phyloP scores from a whole-genome alignment of 2,888 invertebrate genomes.

The Heliconius ethilla region DNA sequence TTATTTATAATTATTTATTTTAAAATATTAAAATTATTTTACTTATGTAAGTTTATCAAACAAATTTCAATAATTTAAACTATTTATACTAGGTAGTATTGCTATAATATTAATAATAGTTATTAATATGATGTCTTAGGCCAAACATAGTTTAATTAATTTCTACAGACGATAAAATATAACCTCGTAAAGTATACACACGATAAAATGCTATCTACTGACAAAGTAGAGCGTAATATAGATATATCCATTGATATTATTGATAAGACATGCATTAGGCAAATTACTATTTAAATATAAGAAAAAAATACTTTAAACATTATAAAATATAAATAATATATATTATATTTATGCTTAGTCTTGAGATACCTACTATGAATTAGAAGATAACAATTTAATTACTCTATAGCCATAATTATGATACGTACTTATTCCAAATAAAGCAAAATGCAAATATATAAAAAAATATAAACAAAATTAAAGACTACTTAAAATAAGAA shows the following conservation, averaged over 20 bases:
- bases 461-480: not conserved
- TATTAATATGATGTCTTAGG: not conserved
- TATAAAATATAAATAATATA: too few relatives aligned
- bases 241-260: slow-evolving; percentile 55
- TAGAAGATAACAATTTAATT: not conserved
- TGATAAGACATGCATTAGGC: slow-evolving; percentile 60
- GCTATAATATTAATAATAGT: not conserved
- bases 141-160: slow-evolving; percentile 2
- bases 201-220: slow-evolving; percentile 63
- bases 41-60: not conserved
- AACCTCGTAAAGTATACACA: slow-evolving; percentile 39
- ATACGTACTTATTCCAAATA: not conserved
- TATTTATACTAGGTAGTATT: not conserved
- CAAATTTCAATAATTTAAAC: not conserved
- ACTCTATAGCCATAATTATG: not conserved
- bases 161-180: slow-evolving; percentile 18
- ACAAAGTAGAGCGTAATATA: slow-evolving; percentile 58
- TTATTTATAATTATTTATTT: not conserved
- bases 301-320: too few relatives aligned
- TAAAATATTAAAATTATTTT: not conserved
- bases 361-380: not conserved
- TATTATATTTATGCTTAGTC: too few relatives aligned
- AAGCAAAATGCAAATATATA: not conserved
- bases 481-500: not conserved
- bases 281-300: slow-evolving; percentile 43